Base-by-base conservation (phyloP, 1,140 invertebrate genomes). In the Anadara kagoshimensis region DNA sequence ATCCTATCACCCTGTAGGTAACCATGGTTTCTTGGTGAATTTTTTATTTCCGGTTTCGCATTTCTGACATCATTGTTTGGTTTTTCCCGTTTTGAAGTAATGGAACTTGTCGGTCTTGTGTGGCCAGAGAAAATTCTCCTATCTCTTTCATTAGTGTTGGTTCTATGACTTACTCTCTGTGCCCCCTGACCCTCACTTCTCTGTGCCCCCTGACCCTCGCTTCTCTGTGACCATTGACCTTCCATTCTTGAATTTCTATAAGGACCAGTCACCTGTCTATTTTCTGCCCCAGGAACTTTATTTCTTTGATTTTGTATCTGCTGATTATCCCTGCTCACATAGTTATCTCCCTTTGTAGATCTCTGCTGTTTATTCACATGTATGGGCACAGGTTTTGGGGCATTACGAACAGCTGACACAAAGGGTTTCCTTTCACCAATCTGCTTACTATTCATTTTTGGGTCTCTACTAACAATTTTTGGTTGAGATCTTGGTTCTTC, bases 251-350 rank as follows among this genome's bases (percentile, higher is more conserved):
- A 26, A 53, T 51, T 53, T 26, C 54, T 47, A 41, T 16, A 18
- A 16, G 12, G 47, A 18, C 41, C 64, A 14, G 47, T 18, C 26
- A 26, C n/a, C 64, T 53, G 47, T 11, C 12, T 54, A 36, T n/a
- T n/a, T n/a, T n/a, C n/a, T n/a, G 51, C 64, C 51, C 54, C 64
- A 54, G 64, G 54, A n/a, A 47, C 64, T 54, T 66, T 66, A 16
- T 47, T 66, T 66, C 54, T 66, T 22, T 47, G 64, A 20, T 51
- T 29, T 29, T 47, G 64, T 54, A 66, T 22, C 8, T 54, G 47
- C 24, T 24, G 41, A 16, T 66, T 51, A 20, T 54, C 54, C 22
- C 22, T 56, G 10, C 12, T 10, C 54, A 56, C 10, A 16, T 22
- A 11, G 22, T 8, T 12, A 14, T 10, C 12, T 10, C 22, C 12